phyloP scores from a whole-genome alignment of 2,113 vertebrate genomes.

The Callocephalon fimbriatum region DNA sequence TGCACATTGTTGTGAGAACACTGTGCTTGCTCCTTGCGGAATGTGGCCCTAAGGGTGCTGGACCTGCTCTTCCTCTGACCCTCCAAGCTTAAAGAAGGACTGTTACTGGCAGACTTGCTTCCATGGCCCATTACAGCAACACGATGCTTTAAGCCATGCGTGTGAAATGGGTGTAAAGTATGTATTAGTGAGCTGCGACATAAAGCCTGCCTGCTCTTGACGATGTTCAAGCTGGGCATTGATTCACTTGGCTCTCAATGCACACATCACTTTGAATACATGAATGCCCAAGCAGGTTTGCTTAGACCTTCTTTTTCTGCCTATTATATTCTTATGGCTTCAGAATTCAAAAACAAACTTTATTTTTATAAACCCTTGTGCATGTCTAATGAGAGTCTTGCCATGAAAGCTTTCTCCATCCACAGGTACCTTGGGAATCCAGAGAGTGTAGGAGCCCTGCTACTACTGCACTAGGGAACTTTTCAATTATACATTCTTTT shows the following conservation, averaged over 20 bases:
- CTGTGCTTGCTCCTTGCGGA: background rate
- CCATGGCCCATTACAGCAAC: rapidly evolving
- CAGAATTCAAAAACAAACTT: background rate
- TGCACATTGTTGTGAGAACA: rapidly evolving
- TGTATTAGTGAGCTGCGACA: background rate
- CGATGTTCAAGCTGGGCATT: background rate
- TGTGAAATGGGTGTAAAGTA: background rate
- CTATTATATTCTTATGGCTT: conserved; percentile 21
- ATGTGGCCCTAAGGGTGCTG: background rate
- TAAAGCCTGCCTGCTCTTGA: background rate
- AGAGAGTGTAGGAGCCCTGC: background rate
- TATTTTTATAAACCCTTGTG: conserved; percentile 6
- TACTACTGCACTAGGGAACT: background rate
- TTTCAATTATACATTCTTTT: background rate
- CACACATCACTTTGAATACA: background rate
- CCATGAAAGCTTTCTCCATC: conserved; percentile 3
- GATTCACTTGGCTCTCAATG: background rate
- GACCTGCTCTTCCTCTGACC: background rate
- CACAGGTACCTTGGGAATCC: background rate
- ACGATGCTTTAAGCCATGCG: rapidly evolving
- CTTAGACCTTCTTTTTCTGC: background rate
- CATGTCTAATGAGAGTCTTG: background rate
- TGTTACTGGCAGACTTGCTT: rapidly evolving
- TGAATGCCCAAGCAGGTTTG: background rate
- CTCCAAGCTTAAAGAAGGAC: background rate